Conservation (phyloP, 2,113 vertebrate genomes). For the Trachemys scripta region DNA sequence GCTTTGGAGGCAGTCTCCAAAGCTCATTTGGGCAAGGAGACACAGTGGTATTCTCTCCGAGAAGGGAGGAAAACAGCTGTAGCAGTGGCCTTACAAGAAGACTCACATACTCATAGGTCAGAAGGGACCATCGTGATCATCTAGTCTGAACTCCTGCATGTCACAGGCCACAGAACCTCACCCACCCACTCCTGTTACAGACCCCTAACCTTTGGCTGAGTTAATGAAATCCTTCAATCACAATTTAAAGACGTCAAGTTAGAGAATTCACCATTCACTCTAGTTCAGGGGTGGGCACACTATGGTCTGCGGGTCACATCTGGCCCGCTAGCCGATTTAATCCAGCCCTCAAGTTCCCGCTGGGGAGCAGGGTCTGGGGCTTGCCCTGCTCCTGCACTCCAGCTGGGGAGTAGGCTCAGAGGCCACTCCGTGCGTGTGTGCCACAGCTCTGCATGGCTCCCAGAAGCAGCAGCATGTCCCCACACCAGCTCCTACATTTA, state of each 20-base stretch:
- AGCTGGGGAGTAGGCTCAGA: too few species aligned
- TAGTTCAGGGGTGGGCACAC: background rate
- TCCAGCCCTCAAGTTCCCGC: too few species aligned
- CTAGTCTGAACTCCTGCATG: background rate
- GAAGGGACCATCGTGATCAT: background rate
- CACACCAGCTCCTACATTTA: too few species aligned
- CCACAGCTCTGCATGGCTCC: too few species aligned
- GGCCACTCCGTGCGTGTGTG: too few species aligned
- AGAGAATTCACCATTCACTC: background rate
- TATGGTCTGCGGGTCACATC: too few species aligned
- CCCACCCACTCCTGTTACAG: background rate
- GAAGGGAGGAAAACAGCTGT: background rate
- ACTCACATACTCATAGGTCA: background rate
- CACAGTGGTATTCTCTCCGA: background rate
- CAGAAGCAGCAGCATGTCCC: too few species aligned
- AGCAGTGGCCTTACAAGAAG: background rate
- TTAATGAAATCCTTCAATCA: background rate
- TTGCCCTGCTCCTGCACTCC: too few species aligned
- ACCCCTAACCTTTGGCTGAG: background rate
- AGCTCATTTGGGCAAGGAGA: background rate
- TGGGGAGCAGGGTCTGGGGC: too few species aligned
- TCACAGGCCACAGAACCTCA: background rate
- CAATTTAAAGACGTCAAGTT: background rate
- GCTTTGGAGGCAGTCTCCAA: background rate
- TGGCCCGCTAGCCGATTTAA: too few species aligned